Evolutionary conservation across 2,797 vertebrate species (phyloP), one percentile per base, ranked within the genome.

Genomic region (Smutsia gigantea): DNA sequence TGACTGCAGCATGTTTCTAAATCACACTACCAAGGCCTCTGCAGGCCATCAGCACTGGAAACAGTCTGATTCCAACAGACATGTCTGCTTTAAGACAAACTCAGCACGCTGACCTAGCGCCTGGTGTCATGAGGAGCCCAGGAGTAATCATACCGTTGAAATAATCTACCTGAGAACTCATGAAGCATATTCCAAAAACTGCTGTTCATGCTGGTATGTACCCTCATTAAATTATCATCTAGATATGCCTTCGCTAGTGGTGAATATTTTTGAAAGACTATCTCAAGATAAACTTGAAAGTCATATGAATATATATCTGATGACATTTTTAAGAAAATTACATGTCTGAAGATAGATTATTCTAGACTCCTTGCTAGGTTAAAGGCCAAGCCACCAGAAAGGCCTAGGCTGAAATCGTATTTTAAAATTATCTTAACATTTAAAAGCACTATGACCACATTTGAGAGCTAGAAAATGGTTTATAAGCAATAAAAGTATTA

Each of bases 401-500:
- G 37, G 29, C 71, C 55, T 23, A n/a, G 18, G 21, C 72, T 49
- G 42, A 64, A 89, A 72, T 61, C 34, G 51, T 10, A 71, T 79
- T 94, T 66, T 17, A n/a, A 63, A 49, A 5, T 49, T 11, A 37
- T 18, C 13, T 46, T 75, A 4, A 72, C 64, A 10, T 34, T 85
- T 27, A 37, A 55, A 77, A 69, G 42, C 57, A 57, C 29, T 55
- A 15, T 19, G 66, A 71, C 55, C 42, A 7, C 10, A 57, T 37
- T 27, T 71, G 13, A 64, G 57, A 79, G 72, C 4, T 46, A 61
- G 53, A 87, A 49, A 90, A 74, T 14, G 46, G 61, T 21, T 87
- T 77, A 88, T 83, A 87, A 83, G 85, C 77, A 82, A 83, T 77
- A 18, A 71, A 91, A 78, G n/a, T n/a, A 81, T 51, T 37, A 42